Evolutionary conservation across 1,140 invertebrate species (phyloP).

Genomic region (Mycetomoellerius zeteki): DNA sequence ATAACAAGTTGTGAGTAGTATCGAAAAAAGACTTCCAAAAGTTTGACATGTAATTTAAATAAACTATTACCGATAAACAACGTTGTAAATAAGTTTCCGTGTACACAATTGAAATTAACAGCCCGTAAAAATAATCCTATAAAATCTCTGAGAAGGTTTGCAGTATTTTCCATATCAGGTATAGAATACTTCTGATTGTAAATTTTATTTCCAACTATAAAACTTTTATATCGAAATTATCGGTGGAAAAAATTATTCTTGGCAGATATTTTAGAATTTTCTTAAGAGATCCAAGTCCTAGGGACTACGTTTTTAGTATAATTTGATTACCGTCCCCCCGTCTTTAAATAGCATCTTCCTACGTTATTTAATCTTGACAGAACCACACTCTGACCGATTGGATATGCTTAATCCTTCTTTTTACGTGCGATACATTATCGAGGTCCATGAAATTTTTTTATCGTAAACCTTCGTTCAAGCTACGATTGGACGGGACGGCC

Average conservation of each 20-base stretch:
- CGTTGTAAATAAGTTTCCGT: not conserved
- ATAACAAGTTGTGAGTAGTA: conserved; percentile 1
- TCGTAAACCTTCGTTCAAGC: conserved; percentile 47
- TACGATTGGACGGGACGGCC: conserved; percentile 2
- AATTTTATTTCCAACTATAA: not conserved
- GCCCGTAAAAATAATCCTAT: not conserved
- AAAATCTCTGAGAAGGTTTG: not conserved
- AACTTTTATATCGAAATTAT: conserved; percentile 18
- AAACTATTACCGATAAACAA: not conserved
- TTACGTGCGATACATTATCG: conserved; percentile 75
- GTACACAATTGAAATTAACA: conserved; percentile 6
- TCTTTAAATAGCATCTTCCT: conserved; percentile 16
- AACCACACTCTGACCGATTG: conserved; percentile 30
- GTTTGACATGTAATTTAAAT: not conserved
- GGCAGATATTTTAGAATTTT: not conserved
- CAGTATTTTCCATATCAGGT: not conserved
- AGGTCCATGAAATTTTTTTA: conserved; percentile 70
- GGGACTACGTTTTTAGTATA: conserved; percentile 8
- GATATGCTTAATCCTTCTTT: conserved; percentile 73
- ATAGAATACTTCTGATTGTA: not conserved
- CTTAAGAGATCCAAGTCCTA: conserved; percentile 41
- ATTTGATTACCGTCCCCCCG: conserved; percentile 14
- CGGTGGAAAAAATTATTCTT: not conserved
- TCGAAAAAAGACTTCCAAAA: not conserved
- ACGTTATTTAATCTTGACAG: conserved; percentile 70